Percentiles rank a stretch among this genome's conserved stretches.
Conservation (phyloP, 2,888 invertebrate species). For the Bunonema sp. region DNA sequence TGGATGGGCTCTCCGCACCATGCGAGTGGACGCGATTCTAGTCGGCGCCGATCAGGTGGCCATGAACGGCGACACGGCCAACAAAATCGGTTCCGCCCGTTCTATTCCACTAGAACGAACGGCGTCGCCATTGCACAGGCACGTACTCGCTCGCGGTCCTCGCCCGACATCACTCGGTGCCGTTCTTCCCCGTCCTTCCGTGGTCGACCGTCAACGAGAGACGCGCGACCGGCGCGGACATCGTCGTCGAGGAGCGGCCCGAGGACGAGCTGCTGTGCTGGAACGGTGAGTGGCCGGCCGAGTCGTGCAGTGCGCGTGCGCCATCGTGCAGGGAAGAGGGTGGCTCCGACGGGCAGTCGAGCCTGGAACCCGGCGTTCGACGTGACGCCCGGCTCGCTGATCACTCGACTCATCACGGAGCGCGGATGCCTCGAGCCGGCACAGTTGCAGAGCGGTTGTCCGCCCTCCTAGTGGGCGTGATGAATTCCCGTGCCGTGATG, state of each 20-base stretch:
- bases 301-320: too few relatives aligned
- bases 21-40: conserved; percentile 74
- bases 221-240: conserved; percentile 65
- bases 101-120: background rate
- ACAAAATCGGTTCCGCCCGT: conserved; percentile 60
- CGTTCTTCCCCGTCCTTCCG: conserved; percentile 88
- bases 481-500: too few relatives aligned
- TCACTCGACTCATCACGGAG: conserved; percentile 73
- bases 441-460: too few relatives aligned
- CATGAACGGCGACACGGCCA: conserved; percentile 91
- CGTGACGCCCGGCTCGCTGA: conserved; percentile 78
- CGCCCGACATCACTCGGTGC: conserved; percentile 72
- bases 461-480: too few relatives aligned
- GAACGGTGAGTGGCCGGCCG: conserved; percentile 57
- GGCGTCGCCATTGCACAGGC: conserved; percentile 45
- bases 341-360: conserved; percentile 58
- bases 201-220: conserved; percentile 70
- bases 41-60: conserved; percentile 92
- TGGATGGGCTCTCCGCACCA: conserved; percentile 69
- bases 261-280: conserved; percentile 77
- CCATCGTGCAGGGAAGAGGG: conserved; percentile 10
- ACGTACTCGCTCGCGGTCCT: conserved; percentile 64
- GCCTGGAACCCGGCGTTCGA: conserved; percentile 99
- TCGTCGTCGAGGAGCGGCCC: conserved; percentile 82
- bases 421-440: conserved; percentile 60